Conservation (phyloP, 2,888 invertebrate genomes). For the Criorhina ranunculi region DNA sequence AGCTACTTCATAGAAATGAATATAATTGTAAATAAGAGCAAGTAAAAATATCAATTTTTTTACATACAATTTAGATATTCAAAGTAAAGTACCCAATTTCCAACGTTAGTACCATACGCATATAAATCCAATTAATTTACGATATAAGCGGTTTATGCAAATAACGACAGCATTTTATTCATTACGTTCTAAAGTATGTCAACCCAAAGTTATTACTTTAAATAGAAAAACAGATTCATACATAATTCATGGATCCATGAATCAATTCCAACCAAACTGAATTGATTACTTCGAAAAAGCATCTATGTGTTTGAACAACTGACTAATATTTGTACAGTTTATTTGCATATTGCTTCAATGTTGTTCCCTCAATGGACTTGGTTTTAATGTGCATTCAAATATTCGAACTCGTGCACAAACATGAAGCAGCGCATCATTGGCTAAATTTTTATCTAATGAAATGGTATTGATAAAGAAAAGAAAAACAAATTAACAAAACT, state of each 20-base stretch:
- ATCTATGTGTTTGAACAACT: slow-evolving; percentile 2
- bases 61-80: neutral
- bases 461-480: no score
- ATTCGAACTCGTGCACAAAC: neutral
- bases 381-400: slow-evolving; percentile 4
- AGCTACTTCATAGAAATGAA: no score
- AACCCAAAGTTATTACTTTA: slow-evolving; percentile 22
- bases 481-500: no score
- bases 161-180: slow-evolving; percentile 18
- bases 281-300: slow-evolving; percentile 36
- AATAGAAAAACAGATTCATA: slow-evolving; percentile 27
- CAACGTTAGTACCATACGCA: neutral
- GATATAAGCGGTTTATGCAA: slow-evolving; percentile 44
- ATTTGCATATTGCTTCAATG: slow-evolving; percentile 40
- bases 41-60: neutral
- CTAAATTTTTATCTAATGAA: no score
- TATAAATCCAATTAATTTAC: neutral
- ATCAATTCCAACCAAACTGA: slow-evolving; percentile 18
- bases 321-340: slow-evolving; percentile 34
- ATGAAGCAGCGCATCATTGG: no score
- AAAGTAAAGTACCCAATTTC: neutral
- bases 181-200: slow-evolving; percentile 24
- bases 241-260: slow-evolving; percentile 36
- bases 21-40: no score
- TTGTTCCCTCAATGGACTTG: slow-evolving; percentile 9